These are phyloP conservation scores for Xanthorhoe designata DNA, from an alignment of 2,888 invertebrate species.

Conservation along the genomic window DNA sequence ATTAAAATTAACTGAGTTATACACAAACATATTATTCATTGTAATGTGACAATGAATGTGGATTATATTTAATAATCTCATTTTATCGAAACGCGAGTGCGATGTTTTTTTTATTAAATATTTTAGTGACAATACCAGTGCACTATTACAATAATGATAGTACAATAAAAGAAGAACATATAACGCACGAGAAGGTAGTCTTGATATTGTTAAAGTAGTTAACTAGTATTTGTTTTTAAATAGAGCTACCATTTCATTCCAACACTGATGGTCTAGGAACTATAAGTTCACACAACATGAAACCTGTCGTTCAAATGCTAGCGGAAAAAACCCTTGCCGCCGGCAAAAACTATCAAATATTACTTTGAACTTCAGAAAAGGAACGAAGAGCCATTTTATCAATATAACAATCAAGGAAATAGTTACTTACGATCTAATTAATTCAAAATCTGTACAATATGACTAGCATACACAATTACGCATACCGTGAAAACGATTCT, in stretches of 20 bases:
- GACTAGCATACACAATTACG: slow-evolving; percentile 79
- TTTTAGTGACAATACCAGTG: no score
- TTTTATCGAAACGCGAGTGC: no score
- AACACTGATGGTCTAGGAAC: neutral
- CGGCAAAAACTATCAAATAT: neutral
- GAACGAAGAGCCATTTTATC: slow-evolving; percentile 36
- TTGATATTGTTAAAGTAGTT: no score
- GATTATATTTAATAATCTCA: no score
- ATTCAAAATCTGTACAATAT: slow-evolving; percentile 80
- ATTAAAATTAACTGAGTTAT: neutral
- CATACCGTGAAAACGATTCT: slow-evolving; percentile 62
- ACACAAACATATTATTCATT: neutral
- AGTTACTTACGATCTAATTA: slow-evolving; percentile 61
- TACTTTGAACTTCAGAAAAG: slow-evolving; percentile 17
- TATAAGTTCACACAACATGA: neutral
- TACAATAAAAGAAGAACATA: no score
- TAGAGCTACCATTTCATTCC: slow-evolving; percentile 7
- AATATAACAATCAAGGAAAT: slow-evolving; percentile 76
- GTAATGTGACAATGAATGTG: no score
- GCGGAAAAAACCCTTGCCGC: neutral
- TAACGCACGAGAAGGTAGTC: no score
- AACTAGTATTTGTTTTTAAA: neutral
- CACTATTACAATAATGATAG: no score
- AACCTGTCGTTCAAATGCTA: neutral
- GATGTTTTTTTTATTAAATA: no score